Conservation (phyloP, 2,888 invertebrate species). For the Macrosoma leucophasiata region DNA sequence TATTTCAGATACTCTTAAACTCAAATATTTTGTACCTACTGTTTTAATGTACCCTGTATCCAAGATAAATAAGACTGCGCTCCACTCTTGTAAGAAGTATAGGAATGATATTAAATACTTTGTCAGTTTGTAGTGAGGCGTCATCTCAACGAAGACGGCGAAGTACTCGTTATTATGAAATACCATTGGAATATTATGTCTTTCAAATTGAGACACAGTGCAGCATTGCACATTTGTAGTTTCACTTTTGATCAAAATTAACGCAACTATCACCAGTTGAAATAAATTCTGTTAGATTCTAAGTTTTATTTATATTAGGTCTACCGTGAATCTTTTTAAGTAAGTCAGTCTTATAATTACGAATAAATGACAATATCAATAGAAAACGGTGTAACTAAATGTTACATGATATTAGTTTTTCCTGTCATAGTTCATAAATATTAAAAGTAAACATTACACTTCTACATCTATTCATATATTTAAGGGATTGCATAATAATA, state of each 20-base stretch:
- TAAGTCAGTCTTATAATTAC: conserved; percentile 39
- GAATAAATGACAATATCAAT: conserved; percentile 35
- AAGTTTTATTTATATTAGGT: conserved; percentile 40
- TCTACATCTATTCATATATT: no score
- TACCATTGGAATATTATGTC: conserved; percentile 10
- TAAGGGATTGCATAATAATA: no score
- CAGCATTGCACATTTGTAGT: conserved; percentile 31
- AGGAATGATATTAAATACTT: conserved; percentile 17
- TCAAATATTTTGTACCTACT: no score
- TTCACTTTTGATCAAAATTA: conserved; percentile 31
- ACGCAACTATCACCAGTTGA: conserved; percentile 29
- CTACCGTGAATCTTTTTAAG: conserved; percentile 28
- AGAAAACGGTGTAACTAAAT: conserved; percentile 24
- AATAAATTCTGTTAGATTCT: conserved; percentile 33
- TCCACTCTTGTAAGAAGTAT: conserved; percentile 35
- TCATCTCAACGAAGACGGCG: no score
- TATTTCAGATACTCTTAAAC: no score
- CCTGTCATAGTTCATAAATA: no score
- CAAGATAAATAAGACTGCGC: conserved; percentile 43
- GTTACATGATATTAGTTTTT: conserved; percentile 17
- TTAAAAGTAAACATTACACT: no score
- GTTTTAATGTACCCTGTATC: no score
- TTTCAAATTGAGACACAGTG: conserved; percentile 29
- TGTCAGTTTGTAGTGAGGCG: conserved; percentile 1
- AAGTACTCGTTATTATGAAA: conserved; percentile 14